phyloP scores from a whole-genome alignment of 2,113 vertebrate species.

The Monarcha castaneiventris region DNA sequence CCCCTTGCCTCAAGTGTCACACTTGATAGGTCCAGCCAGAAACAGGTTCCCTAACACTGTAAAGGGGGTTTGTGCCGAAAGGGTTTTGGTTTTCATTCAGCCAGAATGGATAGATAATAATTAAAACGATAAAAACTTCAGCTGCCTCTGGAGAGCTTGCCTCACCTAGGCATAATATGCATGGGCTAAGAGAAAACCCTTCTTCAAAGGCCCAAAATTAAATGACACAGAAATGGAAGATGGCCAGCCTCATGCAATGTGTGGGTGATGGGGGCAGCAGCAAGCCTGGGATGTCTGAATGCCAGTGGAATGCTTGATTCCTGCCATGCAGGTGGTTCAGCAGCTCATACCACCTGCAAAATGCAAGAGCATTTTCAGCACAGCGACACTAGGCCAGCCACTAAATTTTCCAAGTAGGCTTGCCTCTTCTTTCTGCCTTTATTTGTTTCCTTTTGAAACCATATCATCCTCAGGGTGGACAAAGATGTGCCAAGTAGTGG shows the following conservation, averaged over 20 bases:
- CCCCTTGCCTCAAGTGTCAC: background rate
- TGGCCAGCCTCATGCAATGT: background rate
- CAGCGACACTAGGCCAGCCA: accelerated
- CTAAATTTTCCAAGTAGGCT: background rate
- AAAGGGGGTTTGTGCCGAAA: background rate
- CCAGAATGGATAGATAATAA: background rate
- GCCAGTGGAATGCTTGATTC: background rate
- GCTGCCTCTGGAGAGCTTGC: background rate
- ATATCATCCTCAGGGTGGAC: background rate
- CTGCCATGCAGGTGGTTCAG: background rate
- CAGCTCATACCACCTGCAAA: background rate
- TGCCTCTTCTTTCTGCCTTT: background rate
- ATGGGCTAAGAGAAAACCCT: background rate
- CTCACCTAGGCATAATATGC: background rate
- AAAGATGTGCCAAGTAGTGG: background rate
- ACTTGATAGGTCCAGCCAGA: background rate
- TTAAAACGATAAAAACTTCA: background rate
- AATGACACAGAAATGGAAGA: background rate
- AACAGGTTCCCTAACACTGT: background rate
- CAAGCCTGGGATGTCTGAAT: background rate
- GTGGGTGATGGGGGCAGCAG: background rate
- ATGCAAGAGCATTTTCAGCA: background rate
- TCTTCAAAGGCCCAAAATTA: background rate
- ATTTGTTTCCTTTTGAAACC: background rate
- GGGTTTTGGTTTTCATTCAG: background rate